phyloP scores from a whole-genome alignment of 2,797 vertebrate species.

The Manis javanica region DNA sequence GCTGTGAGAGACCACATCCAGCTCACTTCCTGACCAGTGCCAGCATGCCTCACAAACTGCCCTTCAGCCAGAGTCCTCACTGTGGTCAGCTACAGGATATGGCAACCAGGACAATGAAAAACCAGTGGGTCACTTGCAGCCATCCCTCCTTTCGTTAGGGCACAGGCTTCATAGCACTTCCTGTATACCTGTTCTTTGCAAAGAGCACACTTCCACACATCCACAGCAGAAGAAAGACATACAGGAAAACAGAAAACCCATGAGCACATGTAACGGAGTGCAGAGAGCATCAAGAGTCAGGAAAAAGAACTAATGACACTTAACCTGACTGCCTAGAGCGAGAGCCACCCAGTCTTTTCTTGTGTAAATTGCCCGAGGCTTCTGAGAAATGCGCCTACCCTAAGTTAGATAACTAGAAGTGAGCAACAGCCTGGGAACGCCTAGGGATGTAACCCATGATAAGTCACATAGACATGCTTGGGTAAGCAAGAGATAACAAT shows the following conservation, averaged over 20 bases:
- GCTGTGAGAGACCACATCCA: background rate
- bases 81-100: background rate
- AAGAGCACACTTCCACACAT: background rate
- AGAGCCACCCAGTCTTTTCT: no score
- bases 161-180: background rate
- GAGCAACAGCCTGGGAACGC: no score
- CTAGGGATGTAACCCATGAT: no score
- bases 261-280: background rate
- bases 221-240: background rate
- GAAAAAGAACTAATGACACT: no score
- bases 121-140: rapidly evolving
- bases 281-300: no score
- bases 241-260: background rate
- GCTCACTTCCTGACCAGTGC: no score
- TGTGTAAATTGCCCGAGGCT: no score
- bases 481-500: no score
- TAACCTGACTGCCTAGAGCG: no score
- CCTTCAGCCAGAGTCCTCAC: background rate
- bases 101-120: background rate
- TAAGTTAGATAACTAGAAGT: no score
- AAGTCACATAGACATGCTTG: no score
- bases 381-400: no score
- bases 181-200: background rate
- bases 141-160: background rate
- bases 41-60: background rate